Conservation (phyloP, 2,888 invertebrate genomes). For the Lordiphosa andalusiaca region DNA sequence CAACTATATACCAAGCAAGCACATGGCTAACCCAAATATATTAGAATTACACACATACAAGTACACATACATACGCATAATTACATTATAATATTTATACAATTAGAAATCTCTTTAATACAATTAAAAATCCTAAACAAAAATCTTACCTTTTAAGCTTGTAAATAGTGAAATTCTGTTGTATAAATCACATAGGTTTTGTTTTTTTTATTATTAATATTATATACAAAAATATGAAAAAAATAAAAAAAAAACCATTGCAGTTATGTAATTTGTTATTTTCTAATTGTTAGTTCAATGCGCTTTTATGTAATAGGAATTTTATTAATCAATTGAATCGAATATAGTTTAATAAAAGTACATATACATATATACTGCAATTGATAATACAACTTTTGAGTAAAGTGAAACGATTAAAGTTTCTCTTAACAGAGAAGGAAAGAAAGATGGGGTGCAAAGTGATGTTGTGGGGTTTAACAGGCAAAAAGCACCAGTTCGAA, state of each 20-base stretch:
- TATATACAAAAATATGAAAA: constrained; percentile 15
- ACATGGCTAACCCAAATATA: constrained; percentile 17
- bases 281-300: constrained; percentile 58
- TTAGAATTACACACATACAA: constrained; percentile 24
- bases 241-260: not conserved
- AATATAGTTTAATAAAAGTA: constrained; percentile 42
- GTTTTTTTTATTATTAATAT: constrained; percentile 42
- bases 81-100: constrained; percentile 7
- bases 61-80: constrained; percentile 17
- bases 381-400: constrained; percentile 13
- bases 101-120: constrained; percentile 22
- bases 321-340: constrained; percentile 40
- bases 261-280: constrained; percentile 54
- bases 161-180: constrained; percentile 60
- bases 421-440: too few species aligned
- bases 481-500: too few species aligned
- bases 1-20: constrained; percentile 18
- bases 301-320: constrained; percentile 62
- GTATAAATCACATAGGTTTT: constrained; percentile 52
- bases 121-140: constrained; percentile 9
- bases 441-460: too few species aligned
- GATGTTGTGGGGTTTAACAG: too few species aligned
- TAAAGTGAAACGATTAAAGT: too few species aligned
- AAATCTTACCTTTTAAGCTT: constrained; percentile 36
- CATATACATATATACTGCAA: constrained; percentile 10